These are phyloP conservation scores for Zeus faber DNA, from an alignment of 2,113 vertebrate species.

Conservation along the genomic window DNA sequence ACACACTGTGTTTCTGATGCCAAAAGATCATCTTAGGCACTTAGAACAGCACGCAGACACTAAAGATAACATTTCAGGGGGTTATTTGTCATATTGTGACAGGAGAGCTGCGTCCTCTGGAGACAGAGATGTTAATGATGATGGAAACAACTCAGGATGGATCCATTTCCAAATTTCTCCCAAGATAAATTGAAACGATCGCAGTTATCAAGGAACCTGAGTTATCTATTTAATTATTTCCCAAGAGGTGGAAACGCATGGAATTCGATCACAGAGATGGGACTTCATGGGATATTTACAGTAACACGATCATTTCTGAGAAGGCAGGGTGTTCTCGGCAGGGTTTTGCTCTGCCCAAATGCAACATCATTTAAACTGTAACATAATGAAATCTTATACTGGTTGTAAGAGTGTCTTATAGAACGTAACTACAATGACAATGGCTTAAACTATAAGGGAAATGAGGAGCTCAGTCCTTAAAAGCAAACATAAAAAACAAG, in stretches of 20 bases:
- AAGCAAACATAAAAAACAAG: too few species aligned
- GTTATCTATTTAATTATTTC: background rate
- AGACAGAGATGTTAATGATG: background rate
- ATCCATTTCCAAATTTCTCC: background rate
- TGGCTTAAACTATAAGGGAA: too few species aligned
- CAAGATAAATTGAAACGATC: background rate
- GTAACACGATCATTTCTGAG: background rate
- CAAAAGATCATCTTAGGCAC: too few species aligned
- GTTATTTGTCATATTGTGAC: background rate
- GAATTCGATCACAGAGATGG: background rate
- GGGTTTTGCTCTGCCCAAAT: too few species aligned
- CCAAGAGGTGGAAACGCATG: background rate
- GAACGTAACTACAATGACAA: too few species aligned
- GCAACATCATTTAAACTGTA: too few species aligned
- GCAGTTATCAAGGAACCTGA: background rate
- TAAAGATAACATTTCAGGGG: background rate
- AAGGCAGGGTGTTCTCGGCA: too few species aligned
- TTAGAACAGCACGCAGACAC: too few species aligned
- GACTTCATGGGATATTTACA: background rate
- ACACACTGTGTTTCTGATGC: too few species aligned
- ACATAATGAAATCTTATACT: too few species aligned
- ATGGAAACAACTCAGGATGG: background rate
- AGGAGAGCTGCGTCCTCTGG: background rate
- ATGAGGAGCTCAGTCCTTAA: too few species aligned
- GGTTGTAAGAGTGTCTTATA: too few species aligned